Evolutionary conservation across 2,888 invertebrate species (phyloP).

Genomic region (Drosophila austrosaltans): DNA sequence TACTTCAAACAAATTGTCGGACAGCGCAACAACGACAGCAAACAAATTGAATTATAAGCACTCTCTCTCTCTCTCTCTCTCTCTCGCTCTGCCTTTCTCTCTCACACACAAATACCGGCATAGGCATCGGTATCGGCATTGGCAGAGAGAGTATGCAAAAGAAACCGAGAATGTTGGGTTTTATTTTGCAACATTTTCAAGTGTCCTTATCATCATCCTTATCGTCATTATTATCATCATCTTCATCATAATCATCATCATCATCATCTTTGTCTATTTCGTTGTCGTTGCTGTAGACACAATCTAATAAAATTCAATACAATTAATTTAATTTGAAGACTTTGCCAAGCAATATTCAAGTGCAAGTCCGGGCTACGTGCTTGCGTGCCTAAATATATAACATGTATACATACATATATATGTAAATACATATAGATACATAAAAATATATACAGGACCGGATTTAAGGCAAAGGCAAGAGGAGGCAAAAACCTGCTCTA

Average conservation of each 20-base stretch:
- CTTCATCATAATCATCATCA: slow-evolving; percentile 12
- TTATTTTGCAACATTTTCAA: slow-evolving; percentile 16
- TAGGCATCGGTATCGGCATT: too few species aligned
- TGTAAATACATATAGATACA: background rate
- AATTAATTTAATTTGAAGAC: slow-evolving; percentile 73
- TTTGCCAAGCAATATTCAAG: slow-evolving; percentile 64
- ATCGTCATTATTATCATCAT: slow-evolving; percentile 8
- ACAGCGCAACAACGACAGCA: slow-evolving; percentile 36
- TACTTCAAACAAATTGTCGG: slow-evolving; percentile 53
- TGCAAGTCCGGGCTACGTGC: slow-evolving; percentile 59
- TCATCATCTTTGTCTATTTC: slow-evolving; percentile 21
- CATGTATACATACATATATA: background rate
- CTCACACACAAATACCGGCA: slow-evolving; percentile 9
- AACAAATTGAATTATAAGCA: slow-evolving; percentile 67
- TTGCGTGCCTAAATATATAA: slow-evolving; percentile 45
- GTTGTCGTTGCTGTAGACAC: slow-evolving; percentile 51
- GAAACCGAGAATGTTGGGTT: slow-evolving; percentile 16
- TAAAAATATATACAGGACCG: slow-evolving; percentile 6
- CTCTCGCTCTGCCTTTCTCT: background rate
- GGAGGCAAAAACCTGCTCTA: too few species aligned
- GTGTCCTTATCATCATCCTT: slow-evolving; percentile 7
- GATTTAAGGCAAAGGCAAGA: too few species aligned
- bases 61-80: slow-evolving; percentile 26
- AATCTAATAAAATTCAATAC: slow-evolving; percentile 71
- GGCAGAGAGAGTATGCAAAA: background rate